Base-by-base conservation (phyloP, 2,113 vertebrate species). In the Clinocottus analis region DNA sequence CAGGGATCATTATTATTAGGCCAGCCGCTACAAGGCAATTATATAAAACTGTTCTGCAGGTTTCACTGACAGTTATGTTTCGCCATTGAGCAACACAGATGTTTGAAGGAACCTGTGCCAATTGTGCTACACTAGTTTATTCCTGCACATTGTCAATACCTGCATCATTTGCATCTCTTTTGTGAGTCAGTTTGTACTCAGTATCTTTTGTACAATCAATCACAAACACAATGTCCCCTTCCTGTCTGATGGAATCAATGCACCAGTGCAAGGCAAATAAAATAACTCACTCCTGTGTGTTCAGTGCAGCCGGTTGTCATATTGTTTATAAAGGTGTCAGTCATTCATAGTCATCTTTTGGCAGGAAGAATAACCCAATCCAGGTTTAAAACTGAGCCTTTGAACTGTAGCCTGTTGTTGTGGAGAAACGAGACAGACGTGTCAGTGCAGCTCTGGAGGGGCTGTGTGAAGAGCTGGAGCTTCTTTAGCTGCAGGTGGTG, bases 401-500 rank as follows among this genome's bases (percentile, higher is more conserved):
- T 91, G 80, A 91, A 89, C 79, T 83, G 43, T 69, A 75, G 63
- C 67, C 64, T 83, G 60, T 80, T 87, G 78, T 87, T 81, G 53
- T 80, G 66, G 49, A 71, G 63, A 51, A 58, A 77, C 60, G 82
- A 84, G 66, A 47, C 61, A 59, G 74, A 82, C 27, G 68, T 82
- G 84, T 88, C 81, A 83, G 72, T 59, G 59, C 68, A 47, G 47
- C 73, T 82, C 61, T 67, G 67, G 51, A 73, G 73, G 49, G 69
- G 35, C 49, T 72, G 70, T 19, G 49, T 64, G 83, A 62, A 7
- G 43, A 72, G 58, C 71, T 37, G 72, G 53, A 55, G 53, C 23
- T 81, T 60, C 35, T 73, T 41, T 29, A 56, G 81, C 84, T 83
- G 90, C 93, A 89, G 91, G 90, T 87, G 93, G 84, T 94, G 41